These are phyloP conservation scores for Odontomyia ornata DNA, from an alignment of 2,888 invertebrate species.

Conservation along the genomic window DNA sequence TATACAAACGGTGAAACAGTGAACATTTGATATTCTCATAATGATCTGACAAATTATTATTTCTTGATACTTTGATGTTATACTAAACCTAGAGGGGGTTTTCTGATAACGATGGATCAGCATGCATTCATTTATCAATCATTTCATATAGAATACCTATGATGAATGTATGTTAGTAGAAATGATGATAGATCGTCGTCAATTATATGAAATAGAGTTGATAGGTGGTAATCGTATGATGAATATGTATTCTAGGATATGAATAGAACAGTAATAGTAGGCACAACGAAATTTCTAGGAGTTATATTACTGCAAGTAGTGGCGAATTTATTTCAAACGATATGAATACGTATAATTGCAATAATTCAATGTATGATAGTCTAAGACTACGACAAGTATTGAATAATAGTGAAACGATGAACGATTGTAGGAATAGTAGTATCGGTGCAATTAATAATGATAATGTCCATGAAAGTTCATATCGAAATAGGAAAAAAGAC, in stretches of 20 bases:
- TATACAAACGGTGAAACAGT: too few species aligned
- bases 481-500: too few species aligned
- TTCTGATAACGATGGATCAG: conserved; percentile 62
- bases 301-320: too few species aligned
- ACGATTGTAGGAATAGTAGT: conserved; percentile 39
- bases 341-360: conserved; percentile 17
- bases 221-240: conserved; percentile 45
- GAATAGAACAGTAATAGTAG: conserved; percentile 22
- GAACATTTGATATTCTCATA: too few species aligned
- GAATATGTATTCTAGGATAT: conserved; percentile 1
- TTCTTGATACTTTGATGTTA: conserved; percentile 65
- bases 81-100: conserved; percentile 64
- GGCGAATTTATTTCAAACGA: background rate
- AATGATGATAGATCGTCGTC: conserved; percentile 34
- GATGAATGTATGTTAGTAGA: conserved; percentile 39
- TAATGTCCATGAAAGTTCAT: conserved; percentile 53
- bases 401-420: conserved; percentile 23
- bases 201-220: conserved; percentile 47
- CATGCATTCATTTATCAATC: conserved; percentile 52
- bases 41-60: conserved; percentile 63
- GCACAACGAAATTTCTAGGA: background rate
- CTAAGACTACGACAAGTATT: conserved; percentile 46
- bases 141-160: conserved; percentile 51
- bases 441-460: conserved; percentile 46
- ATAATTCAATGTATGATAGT: conserved; percentile 54